Evolutionary conservation across 1,140 invertebrate genomes (phyloP), one percentile per base, ranked within the genome.

Genomic region (Lasaia peninsularis): DNA sequence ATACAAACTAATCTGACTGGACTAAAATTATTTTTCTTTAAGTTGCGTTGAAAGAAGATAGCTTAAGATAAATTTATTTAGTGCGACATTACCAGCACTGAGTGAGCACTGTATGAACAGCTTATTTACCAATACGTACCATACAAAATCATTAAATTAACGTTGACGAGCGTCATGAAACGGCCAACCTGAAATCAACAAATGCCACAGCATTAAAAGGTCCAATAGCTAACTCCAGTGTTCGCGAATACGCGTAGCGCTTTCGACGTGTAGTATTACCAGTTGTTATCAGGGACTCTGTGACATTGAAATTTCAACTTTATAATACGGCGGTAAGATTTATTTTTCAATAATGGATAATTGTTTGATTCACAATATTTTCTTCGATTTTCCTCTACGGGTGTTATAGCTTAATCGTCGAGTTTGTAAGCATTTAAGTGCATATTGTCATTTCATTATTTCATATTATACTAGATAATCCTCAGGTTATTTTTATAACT

Each of bases 231-330:
- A 16, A 28, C 52, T 34, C 54, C 60, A 65, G 67, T 66, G 35
- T 20, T 53, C 52, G 63, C 58, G 40, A 49, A 61, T 51, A 12
- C 61, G 61, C 58, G 63, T 32, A 28, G 20, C 32, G 50, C 40
- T 37, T 21, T 52, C 28, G 56, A 66, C 60, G 64, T 37, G 40
- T 53, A 20, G 20, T 40, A 4, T 57, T 20, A 28, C 20, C 10
- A 48, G 20, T 48, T 44, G 12, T 33, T 52, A 28, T 32, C 21
- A 24, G 18, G 11, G 49, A 51, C 50, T 16, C 48, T 33, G 32
- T 54, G 40, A 18, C 20, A 48, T 48, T 20, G 40, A 48, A 48
- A n/a, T 48, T 48, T 21, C 40, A 20, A 18, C 40, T 21, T 44
- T 44, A 44, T 44, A 44, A 10, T 44, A 1, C 9, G 18, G 16